Evolutionary conservation across 2,888 invertebrate genomes (phyloP), one percentile per base, ranked within the genome.

Genomic region (Zeuzera pyrina): DNA sequence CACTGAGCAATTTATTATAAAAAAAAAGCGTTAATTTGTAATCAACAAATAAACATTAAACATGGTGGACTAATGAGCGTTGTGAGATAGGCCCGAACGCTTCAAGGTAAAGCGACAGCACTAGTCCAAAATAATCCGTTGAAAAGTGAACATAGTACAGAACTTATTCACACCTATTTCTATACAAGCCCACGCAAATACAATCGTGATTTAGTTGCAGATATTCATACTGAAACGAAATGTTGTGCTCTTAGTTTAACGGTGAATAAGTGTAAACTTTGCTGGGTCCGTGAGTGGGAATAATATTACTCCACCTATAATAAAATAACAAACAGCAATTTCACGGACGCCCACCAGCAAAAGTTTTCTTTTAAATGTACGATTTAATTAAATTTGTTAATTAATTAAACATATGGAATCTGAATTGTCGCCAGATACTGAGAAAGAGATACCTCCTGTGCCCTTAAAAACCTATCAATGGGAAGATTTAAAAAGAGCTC

Each of bases 381-480:
- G 23, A 36, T 35, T 36, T 39, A 31, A 39, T 36, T 36, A 34
- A 42, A 46, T 47, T 50, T 43, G 43, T 51, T 50, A 43, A 44
- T 55, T 57, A 57, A 57, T 55, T 62, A 74, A 73, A 77, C 79
- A 69, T 78, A 83, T 83, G 83, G 81, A 79, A 81, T 74, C 83
- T 83, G 66, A 69, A 78, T 84, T 81, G 73, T 84, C 65, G 50
- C 66, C 84, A 84, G 84, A 84, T 79, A 72, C 63, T 65, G 62
- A 67, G 43, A 71, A 67, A 67, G 61, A 60, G 50, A 52, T 64
- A 52, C 91, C 92, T 46, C 88, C 88, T 43, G 85, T 90, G 52
- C 92, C 92, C 40, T 84, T 90, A 52, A 89, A 90, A 69, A 92
- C 92, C 31, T 93, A 92, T 70, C 86, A 88, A 79, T 93, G 92